Conservation (phyloP, 2,797 vertebrate genomes). For the Phoeniculus purpureus region DNA sequence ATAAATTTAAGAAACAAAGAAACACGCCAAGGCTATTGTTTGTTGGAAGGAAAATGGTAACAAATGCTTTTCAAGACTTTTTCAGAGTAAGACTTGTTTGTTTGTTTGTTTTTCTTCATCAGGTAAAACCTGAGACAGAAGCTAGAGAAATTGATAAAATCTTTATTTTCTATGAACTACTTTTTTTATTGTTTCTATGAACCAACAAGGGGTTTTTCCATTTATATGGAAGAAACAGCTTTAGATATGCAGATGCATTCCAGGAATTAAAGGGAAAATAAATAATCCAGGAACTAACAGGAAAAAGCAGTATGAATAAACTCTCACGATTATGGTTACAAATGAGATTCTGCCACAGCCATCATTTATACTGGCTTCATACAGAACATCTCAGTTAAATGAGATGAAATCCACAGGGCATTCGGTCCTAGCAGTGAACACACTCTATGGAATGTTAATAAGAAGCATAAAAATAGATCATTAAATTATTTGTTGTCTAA, state of each 20-base stretch:
- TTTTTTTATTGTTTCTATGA: neutral
- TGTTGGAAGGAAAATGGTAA: neutral
- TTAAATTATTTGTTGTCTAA: neutral
- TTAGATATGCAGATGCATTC: neutral
- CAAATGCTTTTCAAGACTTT: neutral
- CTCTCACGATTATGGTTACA: neutral
- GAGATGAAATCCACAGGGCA: neutral
- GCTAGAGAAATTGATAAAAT: neutral
- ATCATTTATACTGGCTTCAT: neutral
- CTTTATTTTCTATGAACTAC: neutral
- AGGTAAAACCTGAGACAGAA: neutral
- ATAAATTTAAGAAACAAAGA: neutral
- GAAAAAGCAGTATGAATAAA: neutral
- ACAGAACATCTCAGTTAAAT: neutral
- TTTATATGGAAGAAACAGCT: neutral
- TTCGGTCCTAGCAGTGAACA: neutral
- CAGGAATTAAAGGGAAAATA: neutral
- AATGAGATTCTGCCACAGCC: neutral
- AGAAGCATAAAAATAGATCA: neutral
- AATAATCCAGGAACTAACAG: neutral
- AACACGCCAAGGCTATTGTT: neutral
- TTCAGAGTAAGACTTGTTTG: neutral
- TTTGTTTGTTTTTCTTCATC: neutral
- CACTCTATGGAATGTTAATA: neutral
- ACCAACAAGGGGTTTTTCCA: neutral